These are phyloP conservation scores for Chiloscyllium plagiosum DNA, from an alignment of 2,113 vertebrate species.

Conservation along the genomic window DNA sequence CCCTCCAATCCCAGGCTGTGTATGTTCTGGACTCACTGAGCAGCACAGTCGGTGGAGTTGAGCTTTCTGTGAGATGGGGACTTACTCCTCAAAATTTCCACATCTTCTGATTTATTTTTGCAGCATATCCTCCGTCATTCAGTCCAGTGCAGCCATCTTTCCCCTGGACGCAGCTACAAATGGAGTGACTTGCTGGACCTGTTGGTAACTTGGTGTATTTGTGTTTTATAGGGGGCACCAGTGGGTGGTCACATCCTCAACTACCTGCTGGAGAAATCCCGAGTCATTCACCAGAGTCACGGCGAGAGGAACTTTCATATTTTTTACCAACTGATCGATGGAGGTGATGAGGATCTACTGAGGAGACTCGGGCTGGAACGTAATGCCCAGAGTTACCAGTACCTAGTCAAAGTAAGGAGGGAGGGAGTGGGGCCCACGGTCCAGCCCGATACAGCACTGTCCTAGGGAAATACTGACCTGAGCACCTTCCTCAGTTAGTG, in stretches of 20 bases:
- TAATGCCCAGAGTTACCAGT: conserved; percentile 87
- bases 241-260: conserved; percentile 95
- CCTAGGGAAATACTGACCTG: not conserved
- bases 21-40: not conserved
- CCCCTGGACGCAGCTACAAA: not conserved
- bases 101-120: no score
- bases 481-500: not conserved
- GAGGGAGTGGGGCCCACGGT: not conserved
- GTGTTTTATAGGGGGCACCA: conserved; percentile 76
- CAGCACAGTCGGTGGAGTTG: not conserved
- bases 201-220: not conserved
- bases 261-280: conserved; percentile 97
- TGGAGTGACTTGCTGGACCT: no score
- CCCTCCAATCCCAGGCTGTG: not conserved
- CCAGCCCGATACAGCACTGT: not conserved
- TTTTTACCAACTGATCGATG: conserved; percentile 95
- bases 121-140: no score
- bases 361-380: conserved; percentile 82
- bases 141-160: not conserved
- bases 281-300: conserved; percentile 91
- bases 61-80: not conserved
- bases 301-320: conserved; percentile 97
- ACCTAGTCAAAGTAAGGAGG: conserved; percentile 76
- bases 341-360: conserved; percentile 84
- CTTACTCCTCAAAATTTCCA: no score